Evolutionary conservation across 92 coral and sea anemone genomes (phyloP).

Genomic region (Blastomussa wellsi): DNA sequence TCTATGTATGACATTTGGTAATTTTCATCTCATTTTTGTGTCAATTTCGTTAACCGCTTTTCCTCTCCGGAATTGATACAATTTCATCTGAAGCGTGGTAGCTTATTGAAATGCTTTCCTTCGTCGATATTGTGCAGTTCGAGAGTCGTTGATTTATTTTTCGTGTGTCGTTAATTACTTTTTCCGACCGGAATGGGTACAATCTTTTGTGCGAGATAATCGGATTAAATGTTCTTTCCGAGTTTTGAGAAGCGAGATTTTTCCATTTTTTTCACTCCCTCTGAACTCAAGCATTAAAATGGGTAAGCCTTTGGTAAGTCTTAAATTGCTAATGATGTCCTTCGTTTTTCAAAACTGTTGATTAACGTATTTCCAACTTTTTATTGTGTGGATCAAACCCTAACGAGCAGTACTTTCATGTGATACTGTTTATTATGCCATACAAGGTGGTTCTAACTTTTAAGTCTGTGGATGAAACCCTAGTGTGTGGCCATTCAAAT

Average conservation of each 20-base stretch:
- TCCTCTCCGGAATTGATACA: not conserved
- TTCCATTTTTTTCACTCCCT: not conserved
- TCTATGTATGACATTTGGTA: not conserved
- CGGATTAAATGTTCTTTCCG: not conserved
- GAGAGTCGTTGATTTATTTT: not conserved
- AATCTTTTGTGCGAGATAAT: not conserved
- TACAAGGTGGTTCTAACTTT: not conserved
- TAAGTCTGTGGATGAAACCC: not conserved
- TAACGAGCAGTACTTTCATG: too few relatives aligned
- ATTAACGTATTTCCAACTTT: not conserved
- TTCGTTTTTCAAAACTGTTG: not conserved
- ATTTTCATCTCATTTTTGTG: not conserved
- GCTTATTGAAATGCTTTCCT: not conserved
- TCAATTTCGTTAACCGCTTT: not conserved
- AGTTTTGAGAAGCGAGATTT: not conserved
- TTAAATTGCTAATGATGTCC: not conserved
- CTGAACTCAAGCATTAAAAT: not conserved
- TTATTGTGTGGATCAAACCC: not conserved
- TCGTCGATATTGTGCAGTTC: not conserved
- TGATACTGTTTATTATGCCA: too few relatives aligned
- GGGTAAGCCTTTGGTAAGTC: not conserved
- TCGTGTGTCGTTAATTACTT: not conserved
- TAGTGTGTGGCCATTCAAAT: too few relatives aligned
- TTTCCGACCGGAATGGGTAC: slow-evolving; percentile 9
- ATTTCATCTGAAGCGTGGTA: not conserved